A percentile compares a stretch with the other conserved stretches of the same genome.
These are phyloP conservation scores for Oreochromis grahami DNA, from an alignment of 2,797 vertebrate species.

Conservation along the genomic window DNA sequence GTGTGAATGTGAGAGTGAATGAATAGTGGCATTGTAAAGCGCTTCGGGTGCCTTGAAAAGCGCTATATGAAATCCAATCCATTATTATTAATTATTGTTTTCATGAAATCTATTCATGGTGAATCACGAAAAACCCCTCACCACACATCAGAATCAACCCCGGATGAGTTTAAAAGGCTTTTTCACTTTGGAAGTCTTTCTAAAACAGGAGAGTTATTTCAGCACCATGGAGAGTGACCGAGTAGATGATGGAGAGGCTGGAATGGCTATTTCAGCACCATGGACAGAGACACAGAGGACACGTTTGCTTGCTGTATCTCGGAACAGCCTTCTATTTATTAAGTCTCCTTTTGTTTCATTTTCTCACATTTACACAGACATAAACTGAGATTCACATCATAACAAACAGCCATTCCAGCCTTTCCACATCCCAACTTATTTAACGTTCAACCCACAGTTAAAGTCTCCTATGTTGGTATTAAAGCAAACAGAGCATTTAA, in stretches of 20 bases:
- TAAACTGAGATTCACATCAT: neutral
- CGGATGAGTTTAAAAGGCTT: neutral
- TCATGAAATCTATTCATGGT: neutral
- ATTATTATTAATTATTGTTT: neutral
- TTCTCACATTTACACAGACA: neutral
- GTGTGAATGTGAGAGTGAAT: too few relatives aligned
- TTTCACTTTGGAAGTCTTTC: neutral
- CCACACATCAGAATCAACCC: neutral
- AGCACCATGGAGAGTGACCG: conserved; percentile 23
- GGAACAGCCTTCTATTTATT: neutral
- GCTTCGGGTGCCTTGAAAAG: too few relatives aligned
- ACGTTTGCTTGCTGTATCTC: neutral
- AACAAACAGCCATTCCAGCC: neutral
- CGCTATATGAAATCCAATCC: too few relatives aligned
- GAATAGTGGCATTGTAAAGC: too few relatives aligned
- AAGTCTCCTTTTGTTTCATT: neutral
- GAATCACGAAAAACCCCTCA: neutral
- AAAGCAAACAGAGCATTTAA: neutral
- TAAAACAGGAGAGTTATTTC: neutral
- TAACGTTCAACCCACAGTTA: neutral
- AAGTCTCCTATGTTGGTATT: neutral
- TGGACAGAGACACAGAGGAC: neutral
- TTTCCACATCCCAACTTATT: neutral
- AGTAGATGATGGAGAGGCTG: neutral
- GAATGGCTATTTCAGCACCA: conserved; percentile 30